Evolutionary conservation across 2,113 vertebrate genomes (phyloP).

Genomic region (Saguinus imperator): DNA sequence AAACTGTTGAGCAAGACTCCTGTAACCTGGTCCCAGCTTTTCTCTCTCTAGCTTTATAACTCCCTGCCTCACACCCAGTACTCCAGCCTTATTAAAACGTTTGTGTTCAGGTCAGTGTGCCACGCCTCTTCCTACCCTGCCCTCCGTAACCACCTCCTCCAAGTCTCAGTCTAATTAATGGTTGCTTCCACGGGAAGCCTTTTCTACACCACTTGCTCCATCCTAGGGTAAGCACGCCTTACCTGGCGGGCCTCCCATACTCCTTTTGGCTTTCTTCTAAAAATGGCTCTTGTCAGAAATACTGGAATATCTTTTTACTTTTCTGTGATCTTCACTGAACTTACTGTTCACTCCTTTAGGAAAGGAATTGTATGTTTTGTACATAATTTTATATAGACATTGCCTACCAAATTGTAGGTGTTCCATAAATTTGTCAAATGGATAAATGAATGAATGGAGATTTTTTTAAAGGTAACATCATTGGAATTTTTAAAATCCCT

Average conservation of each 20-base stretch:
- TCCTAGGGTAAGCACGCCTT: not conserved
- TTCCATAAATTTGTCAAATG: not conserved
- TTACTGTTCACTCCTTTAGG: not conserved
- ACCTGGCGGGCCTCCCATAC: not conserved
- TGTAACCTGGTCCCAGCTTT: not conserved
- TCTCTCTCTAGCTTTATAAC: not conserved
- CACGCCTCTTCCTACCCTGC: not conserved
- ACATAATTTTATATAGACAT: not conserved
- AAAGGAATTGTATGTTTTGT: not conserved
- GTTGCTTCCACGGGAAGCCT: not conserved
- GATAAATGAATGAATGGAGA: not conserved
- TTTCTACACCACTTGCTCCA: fast-evolving
- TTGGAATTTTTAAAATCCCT: not conserved
- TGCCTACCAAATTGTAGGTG: not conserved
- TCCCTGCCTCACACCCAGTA: not conserved
- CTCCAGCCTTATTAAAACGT: not conserved
- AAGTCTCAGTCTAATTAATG: not conserved
- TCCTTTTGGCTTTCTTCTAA: not conserved
- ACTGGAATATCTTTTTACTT: not conserved
- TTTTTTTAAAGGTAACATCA: not conserved
- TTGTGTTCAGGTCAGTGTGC: not conserved
- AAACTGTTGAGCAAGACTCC: not conserved
- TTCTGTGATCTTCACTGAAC: not conserved
- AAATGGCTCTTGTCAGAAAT: not conserved
- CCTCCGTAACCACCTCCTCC: not conserved